Evolutionary conservation across 2,888 invertebrate species (phyloP), one percentile per base, ranked within the genome.

Genomic region (Sesia apiformis): DNA sequence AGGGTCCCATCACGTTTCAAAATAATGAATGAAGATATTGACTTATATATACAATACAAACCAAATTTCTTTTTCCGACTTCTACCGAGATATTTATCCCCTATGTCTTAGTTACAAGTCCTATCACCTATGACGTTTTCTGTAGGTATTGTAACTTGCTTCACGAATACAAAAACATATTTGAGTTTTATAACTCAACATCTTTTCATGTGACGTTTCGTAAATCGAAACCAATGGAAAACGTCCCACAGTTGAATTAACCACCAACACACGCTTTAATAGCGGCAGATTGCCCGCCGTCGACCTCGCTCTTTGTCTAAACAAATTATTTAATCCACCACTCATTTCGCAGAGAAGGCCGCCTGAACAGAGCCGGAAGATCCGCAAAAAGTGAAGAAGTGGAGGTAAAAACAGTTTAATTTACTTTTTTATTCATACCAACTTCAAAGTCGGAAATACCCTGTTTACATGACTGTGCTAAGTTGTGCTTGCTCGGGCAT

Each of bases 241-340:
- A 8, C 1, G 46, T 8, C 8, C n/a, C 51, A 53, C 49, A 40
- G 53, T 40, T 43, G 53, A 39, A 53, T 49, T 54, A 55, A 57
- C 57, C 57, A 61, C 40, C 7, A 23, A 58, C 59, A 59, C 57
- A 52, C 57, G 53, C 56, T 23, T 42, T 60, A 59, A 56, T 56
- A 54, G 53, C 54, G 55, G 58, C 55, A 58, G 58, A 60, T 60
- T 60, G 49, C 54, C 58, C 55, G 52, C 5, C 7, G 43, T 39
- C 51, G 63, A 57, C 67, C 64, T 66, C 56, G 64, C 56, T 61
- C 60, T 66, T 67, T 68, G 67, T 69, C 60, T 69, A 61, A 63
- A 51, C 50, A 42, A 58, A 64, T 63, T 60, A 63, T 63, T 66
- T 64, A 59, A 63, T 63, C 58, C 56, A 55, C 43, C 58, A 60